Conservation (phyloP, 2,888 invertebrate species). For the Salticus scenicus region DNA sequence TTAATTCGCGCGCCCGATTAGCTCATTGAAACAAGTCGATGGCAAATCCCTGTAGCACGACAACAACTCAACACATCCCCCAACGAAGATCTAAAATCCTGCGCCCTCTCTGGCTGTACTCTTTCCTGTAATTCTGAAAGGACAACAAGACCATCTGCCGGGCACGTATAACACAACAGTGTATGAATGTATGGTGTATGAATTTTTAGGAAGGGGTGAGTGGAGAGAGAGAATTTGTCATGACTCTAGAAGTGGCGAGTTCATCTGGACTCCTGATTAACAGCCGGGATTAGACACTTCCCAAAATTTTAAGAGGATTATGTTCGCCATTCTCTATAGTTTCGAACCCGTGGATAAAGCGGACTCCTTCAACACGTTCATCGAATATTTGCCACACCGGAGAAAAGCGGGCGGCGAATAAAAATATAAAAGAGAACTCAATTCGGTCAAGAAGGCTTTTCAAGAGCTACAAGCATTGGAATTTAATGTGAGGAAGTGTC, state of each 20-base stretch:
- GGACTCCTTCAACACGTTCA: neutral
- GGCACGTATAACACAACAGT: neutral
- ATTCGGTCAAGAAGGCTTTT: conserved; percentile 6
- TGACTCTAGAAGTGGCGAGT: conserved; percentile 21
- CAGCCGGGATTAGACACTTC: conserved; percentile 63
- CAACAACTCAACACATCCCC: neutral
- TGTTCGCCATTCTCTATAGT: conserved; percentile 2
- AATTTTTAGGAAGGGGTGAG: neutral
- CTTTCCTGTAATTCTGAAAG: conserved; percentile 31
- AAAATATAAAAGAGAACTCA: neutral
- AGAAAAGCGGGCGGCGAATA: too few species aligned
- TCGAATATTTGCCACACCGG: neutral
- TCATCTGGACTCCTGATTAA: conserved; percentile 63
- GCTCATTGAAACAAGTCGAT: conserved; percentile 64
- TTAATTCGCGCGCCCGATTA: conserved; percentile 63
- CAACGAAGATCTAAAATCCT: conserved; percentile 37
- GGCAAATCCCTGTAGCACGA: conserved; percentile 38
- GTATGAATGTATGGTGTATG: conserved; percentile 8
- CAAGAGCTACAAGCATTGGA: neutral
- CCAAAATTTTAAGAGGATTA: conserved; percentile 69
- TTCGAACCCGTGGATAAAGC: conserved; percentile 15
- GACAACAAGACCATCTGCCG: conserved; percentile 37
- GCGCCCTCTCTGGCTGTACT: neutral
- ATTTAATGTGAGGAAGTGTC: conserved; percentile 14
- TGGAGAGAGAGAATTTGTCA: conserved; percentile 24